These are phyloP conservation scores for Squalus acanthias DNA, from an alignment of 2,797 vertebrate genomes.

Conservation along the genomic window DNA sequence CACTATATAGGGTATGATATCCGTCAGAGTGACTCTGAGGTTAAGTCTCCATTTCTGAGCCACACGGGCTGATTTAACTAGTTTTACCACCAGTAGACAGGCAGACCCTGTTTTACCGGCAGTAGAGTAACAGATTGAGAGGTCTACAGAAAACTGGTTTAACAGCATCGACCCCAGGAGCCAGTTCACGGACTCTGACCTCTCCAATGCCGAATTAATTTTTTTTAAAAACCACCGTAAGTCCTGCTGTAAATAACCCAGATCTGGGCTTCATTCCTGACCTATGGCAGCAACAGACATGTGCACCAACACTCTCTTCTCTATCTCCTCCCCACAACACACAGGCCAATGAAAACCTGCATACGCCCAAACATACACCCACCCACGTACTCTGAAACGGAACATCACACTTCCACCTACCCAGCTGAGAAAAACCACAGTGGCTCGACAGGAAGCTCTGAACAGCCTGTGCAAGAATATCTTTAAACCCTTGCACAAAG, in stretches of 20 bases:
- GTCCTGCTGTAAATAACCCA: neutral
- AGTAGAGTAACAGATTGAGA: neutral
- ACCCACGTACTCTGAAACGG: neutral
- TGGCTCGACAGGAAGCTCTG: neutral
- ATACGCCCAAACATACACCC: neutral
- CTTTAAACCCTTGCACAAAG: neutral
- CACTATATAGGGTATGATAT: neutral
- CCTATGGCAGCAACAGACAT: neutral
- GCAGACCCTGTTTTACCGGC: neutral
- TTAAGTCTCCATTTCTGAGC: neutral
- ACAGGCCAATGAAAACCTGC: too few relatives aligned
- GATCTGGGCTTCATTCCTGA: neutral
- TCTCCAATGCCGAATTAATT: neutral
- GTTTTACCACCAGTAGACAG: too few relatives aligned
- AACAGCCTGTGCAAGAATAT: neutral
- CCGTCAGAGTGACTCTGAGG: neutral
- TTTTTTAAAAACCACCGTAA: neutral
- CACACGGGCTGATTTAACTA: neutral
- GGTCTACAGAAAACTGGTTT: neutral
- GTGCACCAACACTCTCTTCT: neutral
- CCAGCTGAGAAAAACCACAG: conserved; percentile 3
- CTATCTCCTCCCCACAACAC: neutral
- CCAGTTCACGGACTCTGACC: neutral
- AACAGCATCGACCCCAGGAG: neutral
- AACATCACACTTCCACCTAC: neutral